A percentile compares a stretch with the other conserved stretches of the same genome.
These are phyloP conservation scores for Incurvaria masculella DNA, from an alignment of 2,888 invertebrate genomes.

Conservation along the genomic window DNA sequence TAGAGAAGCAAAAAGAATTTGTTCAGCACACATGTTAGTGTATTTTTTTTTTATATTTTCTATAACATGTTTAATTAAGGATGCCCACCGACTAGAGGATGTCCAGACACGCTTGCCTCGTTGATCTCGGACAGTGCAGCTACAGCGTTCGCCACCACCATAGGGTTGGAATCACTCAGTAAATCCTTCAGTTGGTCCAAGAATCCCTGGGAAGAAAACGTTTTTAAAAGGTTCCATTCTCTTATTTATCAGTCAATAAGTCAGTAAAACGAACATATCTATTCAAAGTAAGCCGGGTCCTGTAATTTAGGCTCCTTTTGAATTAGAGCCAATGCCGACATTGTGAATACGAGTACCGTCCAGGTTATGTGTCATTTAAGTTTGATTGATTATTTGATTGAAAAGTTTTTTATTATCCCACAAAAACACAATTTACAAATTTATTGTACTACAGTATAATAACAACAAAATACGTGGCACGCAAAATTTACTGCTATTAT, in stretches of 20 bases:
- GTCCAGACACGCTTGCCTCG: constrained; percentile 94
- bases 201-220: constrained; percentile 84
- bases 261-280: background rate
- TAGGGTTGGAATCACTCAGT: constrained; percentile 98
- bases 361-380: too few species aligned
- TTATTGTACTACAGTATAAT: too few species aligned
- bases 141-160: constrained; percentile 99
- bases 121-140: constrained; percentile 98
- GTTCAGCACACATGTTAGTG: background rate
- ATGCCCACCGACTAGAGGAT: constrained; percentile 74
- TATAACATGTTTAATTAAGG: background rate
- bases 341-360: too few species aligned
- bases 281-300: too few species aligned
- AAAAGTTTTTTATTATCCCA: too few species aligned
- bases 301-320: too few species aligned
- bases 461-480: too few species aligned
- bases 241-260: background rate
- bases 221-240: background rate
- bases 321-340: too few species aligned
- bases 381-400: too few species aligned
- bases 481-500: too few species aligned
- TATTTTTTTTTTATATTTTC: background rate
- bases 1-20: too few species aligned
- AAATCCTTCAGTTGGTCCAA: constrained; percentile 95
- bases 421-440: too few species aligned